These are phyloP conservation scores for Meloe dianella DNA, from an alignment of 2,888 invertebrate species.

Conservation along the genomic window DNA sequence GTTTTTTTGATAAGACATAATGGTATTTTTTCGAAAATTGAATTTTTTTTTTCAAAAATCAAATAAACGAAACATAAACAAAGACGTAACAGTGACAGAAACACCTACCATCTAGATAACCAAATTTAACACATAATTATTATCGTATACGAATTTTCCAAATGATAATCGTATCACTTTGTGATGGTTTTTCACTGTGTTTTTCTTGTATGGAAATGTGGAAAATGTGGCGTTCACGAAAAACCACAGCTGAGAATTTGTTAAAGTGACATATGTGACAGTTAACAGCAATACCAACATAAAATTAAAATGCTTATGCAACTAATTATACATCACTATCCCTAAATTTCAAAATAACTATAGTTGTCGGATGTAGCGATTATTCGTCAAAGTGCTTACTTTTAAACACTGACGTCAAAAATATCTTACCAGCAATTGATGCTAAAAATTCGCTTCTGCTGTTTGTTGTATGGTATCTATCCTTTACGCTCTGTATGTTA, in stretches of 20 bases:
- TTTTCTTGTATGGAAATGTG: too few relatives aligned
- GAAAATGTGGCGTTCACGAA: too few relatives aligned
- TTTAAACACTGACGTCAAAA: too few relatives aligned
- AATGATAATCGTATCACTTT: background rate
- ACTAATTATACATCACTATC: too few relatives aligned
- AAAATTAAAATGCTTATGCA: too few relatives aligned
- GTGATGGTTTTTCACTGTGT: background rate
- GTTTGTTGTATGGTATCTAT: too few relatives aligned
- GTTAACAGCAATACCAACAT: background rate
- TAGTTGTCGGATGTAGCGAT: too few relatives aligned
- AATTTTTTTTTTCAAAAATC: background rate
- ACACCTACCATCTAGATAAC: conserved; percentile 29
- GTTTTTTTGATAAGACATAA: conserved; percentile 33
- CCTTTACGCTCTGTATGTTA: too few relatives aligned
- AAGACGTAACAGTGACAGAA: background rate
- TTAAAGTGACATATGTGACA: background rate
- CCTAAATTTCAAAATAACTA: too few relatives aligned
- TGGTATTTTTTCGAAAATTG: background rate
- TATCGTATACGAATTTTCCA: background rate
- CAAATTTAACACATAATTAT: background rate
- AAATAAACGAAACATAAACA: background rate
- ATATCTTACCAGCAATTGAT: too few relatives aligned
- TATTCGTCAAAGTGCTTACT: too few relatives aligned
- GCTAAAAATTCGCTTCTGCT: too few relatives aligned
- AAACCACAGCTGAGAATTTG: background rate